phyloP scores from a whole-genome alignment of 2,888 invertebrate species.

The Drosophila fulvimacula region DNA sequence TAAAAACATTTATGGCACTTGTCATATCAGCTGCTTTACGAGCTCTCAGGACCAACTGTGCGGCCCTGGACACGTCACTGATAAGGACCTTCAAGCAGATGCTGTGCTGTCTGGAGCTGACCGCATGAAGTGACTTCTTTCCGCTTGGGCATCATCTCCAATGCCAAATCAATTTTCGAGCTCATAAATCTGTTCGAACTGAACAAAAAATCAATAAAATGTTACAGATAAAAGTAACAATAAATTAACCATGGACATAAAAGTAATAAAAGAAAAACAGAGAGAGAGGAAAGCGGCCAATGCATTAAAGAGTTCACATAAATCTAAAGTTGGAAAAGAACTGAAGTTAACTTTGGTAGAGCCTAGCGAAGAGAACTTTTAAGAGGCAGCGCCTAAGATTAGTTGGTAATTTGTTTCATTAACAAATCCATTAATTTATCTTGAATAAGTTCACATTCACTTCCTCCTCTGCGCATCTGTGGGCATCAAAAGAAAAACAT shows the following conservation, averaged over 20 bases:
- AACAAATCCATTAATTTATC: conserved; percentile 54
- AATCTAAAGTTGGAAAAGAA: conserved; percentile 12
- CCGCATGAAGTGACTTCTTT: conserved; percentile 38
- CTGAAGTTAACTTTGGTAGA: neutral
- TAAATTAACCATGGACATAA: conserved; percentile 47
- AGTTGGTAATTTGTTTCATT: conserved; percentile 57
- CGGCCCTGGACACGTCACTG: conserved; percentile 32
- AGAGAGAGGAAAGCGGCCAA: conserved; percentile 39
- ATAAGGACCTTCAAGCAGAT: conserved; percentile 48
- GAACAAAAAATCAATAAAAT: conserved; percentile 50
- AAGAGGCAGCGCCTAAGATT: conserved; percentile 29
- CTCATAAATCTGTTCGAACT: conserved; percentile 58
- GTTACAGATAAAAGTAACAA: conserved; percentile 56
- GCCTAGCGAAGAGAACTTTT: neutral
- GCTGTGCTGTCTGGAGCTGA: conserved; percentile 23
- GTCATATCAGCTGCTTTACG: conserved; percentile 72
- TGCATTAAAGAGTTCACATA: conserved; percentile 13
- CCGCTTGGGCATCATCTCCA: conserved; percentile 25
- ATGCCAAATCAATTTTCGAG: conserved; percentile 65
- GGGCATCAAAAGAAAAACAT: conserved; percentile 63
- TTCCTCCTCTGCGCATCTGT: conserved; percentile 21
- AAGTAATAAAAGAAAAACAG: conserved; percentile 35
- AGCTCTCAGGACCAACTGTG: conserved; percentile 39
- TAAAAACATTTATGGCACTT: conserved; percentile 69
- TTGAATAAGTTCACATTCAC: conserved; percentile 30